Base-by-base conservation (phyloP, 2,113 vertebrate genomes). In the Ptilorrhoa leucosticta region DNA sequence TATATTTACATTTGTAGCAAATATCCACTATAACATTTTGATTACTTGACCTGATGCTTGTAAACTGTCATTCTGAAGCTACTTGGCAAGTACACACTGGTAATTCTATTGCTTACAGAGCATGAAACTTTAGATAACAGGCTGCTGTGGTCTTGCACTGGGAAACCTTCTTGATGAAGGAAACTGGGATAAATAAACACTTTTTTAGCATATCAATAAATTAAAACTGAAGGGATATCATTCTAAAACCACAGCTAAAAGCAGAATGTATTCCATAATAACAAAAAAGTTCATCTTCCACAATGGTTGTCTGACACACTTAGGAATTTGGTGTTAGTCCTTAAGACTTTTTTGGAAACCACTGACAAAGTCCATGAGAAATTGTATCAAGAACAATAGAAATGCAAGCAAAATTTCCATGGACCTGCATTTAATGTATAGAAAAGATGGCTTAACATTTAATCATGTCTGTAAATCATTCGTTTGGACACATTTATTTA, bases 1-100 rank as follows among this genome's bases (percentile, higher is more conserved):
- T 95, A 96, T 97, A 95, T 95, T 98, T 97, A 97, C 53, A 94
- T 90, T 97, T 95, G 90, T 70, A 57, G 60, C 91, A 96, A 91
- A 93, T 89, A 86, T 51, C 68, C 39, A 70, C 94, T 96, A 60
- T 72, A 68, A 96, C 87, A 91, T 93, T 97, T 94, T 97, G 93
- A 96, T 95, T 96, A 80, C 30, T 88, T 92, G 88, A 96, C 88
- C 94, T 96, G 96, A 97, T 96, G 94, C 96, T 97, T 97, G 89
- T 94, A 97, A 97, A 94, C 83, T 97, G 96, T 90, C 95, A 96
- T 92, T 97, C 89, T 96, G 87, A 96, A 94, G 94, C 71, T 66
- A 44, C 82, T 86, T 92, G 80, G 88, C 87, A 96, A 92, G 89
- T 35, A 75, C 58, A 72, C 18, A 11, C 64, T 93, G 47, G 58